Evolutionary conservation across 2,888 invertebrate species (phyloP).

Genomic region (Chouioia cunea): DNA sequence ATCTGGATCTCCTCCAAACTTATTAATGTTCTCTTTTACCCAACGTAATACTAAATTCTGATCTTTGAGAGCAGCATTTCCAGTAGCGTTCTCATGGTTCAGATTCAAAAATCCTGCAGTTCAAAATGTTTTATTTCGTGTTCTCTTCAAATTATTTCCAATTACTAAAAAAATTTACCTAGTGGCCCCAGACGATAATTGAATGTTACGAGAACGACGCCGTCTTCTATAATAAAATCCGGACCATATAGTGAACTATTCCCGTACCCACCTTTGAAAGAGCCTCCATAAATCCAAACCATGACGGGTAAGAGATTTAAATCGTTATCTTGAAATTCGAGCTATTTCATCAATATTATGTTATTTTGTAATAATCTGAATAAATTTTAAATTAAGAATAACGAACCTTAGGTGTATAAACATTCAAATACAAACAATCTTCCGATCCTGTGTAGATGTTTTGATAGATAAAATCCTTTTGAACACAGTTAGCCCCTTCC

Average conservation of each 20-base stretch:
- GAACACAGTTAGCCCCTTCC: conserved; percentile 51
- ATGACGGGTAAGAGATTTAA: conserved; percentile 46
- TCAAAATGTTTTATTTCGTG: background rate
- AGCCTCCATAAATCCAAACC: conserved; percentile 56
- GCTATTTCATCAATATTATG: background rate
- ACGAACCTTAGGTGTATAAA: conserved; percentile 55
- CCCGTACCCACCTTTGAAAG: conserved; percentile 46
- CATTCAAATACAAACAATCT: conserved; percentile 56
- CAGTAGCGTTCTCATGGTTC: conserved; percentile 51
- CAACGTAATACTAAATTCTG: conserved; percentile 71
- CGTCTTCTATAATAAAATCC: conserved; percentile 54
- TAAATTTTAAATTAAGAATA: background rate
- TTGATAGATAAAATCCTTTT: conserved; percentile 33
- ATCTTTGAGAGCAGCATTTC: conserved; percentile 65
- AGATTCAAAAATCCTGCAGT: conserved; percentile 51
- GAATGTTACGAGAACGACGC: conserved; percentile 53
- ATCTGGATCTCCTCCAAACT: conserved; percentile 70
- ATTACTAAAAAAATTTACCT: conserved; percentile 48
- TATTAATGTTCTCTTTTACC: conserved; percentile 70
- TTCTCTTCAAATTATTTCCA: background rate
- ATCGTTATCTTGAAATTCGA: background rate
- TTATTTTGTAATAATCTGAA: background rate
- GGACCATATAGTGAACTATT: conserved; percentile 50
- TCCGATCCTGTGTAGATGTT: conserved; percentile 50
- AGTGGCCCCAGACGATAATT: conserved; percentile 55